Evolutionary conservation across 2,113 vertebrate species (phyloP), one percentile per base, ranked within the genome.

Genomic region (Stigmatopora argus): DNA sequence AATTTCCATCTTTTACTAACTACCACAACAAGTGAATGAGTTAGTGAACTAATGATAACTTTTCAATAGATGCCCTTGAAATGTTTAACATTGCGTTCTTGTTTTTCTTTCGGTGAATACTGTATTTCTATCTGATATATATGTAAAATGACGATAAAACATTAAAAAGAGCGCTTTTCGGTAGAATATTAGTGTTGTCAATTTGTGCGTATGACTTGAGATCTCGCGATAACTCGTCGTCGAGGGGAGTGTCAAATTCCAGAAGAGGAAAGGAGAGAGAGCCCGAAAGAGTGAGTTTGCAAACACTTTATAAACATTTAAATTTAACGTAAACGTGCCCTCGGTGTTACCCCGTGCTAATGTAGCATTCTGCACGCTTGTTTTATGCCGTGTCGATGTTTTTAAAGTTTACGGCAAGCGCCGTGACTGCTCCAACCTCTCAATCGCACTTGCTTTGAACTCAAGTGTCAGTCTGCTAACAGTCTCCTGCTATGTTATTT

Each of bases 221-320:
- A 5, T 90, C 86, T 90, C 91, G 90, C 90, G 91, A 90, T 75
- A 72, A 2, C 70, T 86, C 53, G 19, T 64, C 56, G 68, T 78
- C 79, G 77, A 89, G 90, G 89, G 88, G 90, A 80, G 90, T 91
- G 90, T 91, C 88, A 86, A 90, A 92, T 92, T 92, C 91, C 90
- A 91, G 83, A 87, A 87, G 84, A 83, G 83, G 80, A 84, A 82
- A 83, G 83, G 78, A 83, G 85, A 85, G 86, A 89, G 90, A 86
- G 88, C 88, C 26, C 84, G 83, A 89, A 78, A 88, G 85, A 90
- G 91, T 92, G 87, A 91, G 91, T 92, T 91, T 91, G 89, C 92
- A 91, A 92, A 92, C 89, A 91, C 78, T 91, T 86, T 83, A 83
- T 76, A 83, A 81, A 73, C 74, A 68, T 83, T 78, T 82, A 60